Conservation (phyloP, 2,797 vertebrate genomes). For the Knipowitschia caucasica region DNA sequence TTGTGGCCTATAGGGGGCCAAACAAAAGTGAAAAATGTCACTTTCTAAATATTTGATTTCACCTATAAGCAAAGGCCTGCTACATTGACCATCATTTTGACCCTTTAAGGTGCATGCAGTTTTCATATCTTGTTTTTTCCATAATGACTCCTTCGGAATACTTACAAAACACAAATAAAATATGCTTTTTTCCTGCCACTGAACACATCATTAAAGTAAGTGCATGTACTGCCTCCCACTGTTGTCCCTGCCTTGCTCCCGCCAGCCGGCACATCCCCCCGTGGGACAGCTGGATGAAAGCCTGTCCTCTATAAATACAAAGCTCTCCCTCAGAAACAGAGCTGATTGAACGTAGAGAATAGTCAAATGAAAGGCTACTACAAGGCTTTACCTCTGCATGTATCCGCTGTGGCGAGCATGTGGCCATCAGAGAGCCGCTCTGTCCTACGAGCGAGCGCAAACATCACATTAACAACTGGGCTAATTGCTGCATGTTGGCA, state of each 20-base stretch:
- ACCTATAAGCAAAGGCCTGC: too few relatives aligned
- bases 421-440: conserved; percentile 49
- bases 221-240: conserved; percentile 47
- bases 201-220: conserved; percentile 27
- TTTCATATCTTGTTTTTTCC: neutral
- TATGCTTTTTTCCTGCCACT: conserved; percentile 11
- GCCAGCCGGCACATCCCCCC: conserved; percentile 60
- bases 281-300: conserved; percentile 65
- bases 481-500: conserved; percentile 69
- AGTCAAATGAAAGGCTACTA: conserved; percentile 64
- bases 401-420: conserved; percentile 45
- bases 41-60: too few relatives aligned
- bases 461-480: conserved; percentile 64
- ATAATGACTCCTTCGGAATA: neutral
- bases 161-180: neutral
- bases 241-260: conserved; percentile 52
- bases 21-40: too few relatives aligned
- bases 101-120: too few relatives aligned
- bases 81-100: too few relatives aligned
- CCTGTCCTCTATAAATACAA: conserved; percentile 64
- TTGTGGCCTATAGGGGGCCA: too few relatives aligned
- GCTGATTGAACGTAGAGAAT: conserved; percentile 64
- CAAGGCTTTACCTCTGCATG: conserved; percentile 50
- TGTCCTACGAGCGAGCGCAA: conserved; percentile 36
- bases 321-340: conserved; percentile 61